Percentiles rank a stretch among this genome's conserved stretches.
These are phyloP conservation scores for Dolichopus griseipennis DNA, from an alignment of 2,888 invertebrate species.

Conservation along the genomic window DNA sequence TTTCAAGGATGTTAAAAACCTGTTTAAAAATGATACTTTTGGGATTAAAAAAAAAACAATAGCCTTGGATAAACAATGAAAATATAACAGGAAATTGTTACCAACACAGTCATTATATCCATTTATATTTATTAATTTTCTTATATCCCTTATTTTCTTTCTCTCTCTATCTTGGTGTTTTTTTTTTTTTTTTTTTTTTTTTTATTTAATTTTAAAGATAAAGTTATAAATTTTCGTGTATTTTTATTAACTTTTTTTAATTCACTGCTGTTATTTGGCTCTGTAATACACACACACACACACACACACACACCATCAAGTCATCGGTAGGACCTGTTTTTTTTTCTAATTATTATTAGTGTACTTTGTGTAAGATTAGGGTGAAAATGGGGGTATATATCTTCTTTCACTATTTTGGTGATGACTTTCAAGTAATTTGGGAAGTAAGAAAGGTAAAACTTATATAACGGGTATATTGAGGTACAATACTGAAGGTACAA, in stretches of 20 bases:
- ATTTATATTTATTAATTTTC: not conserved
- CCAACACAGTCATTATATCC: not conserved
- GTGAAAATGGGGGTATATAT: too few species aligned
- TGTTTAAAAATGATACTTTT: not conserved
- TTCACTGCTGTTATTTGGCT: not conserved
- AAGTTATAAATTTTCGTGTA: slow-evolving; percentile 1
- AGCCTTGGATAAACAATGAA: not conserved
- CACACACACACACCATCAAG: too few species aligned
- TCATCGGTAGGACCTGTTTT: not conserved
- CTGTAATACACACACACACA: too few species aligned
- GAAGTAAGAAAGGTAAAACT: not conserved
- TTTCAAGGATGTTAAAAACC: too few species aligned
- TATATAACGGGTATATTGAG: not conserved
- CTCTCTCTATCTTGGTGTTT: not conserved
- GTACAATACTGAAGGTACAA: not conserved
- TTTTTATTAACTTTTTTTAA: not conserved
- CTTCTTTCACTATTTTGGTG: too few species aligned
- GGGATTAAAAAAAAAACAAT: not conserved
- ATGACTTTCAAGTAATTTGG: too few species aligned
- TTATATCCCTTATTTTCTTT: not conserved
- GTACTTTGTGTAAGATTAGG: not conserved
- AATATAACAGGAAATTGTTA: not conserved
- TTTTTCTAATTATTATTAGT: not conserved
- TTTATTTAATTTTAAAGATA: not conserved
- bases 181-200: not conserved